Percentiles rank a stretch among this genome's conserved stretches.
Conservation (phyloP, 2,113 vertebrate species). For the Gavia stellata region DNA sequence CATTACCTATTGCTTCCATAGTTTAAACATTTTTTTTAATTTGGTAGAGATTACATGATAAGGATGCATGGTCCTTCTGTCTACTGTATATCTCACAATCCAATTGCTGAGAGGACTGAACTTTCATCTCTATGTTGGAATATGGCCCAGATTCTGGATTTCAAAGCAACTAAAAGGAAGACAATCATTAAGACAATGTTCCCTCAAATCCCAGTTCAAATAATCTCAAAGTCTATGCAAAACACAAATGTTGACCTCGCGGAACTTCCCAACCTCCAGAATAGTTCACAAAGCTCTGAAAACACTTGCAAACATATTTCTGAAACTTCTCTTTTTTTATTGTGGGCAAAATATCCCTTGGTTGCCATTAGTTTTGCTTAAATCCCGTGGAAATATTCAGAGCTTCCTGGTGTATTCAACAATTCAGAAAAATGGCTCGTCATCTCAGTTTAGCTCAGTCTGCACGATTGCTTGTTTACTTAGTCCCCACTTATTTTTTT, state of each 20-base stretch:
- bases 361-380: conserved; percentile 78
- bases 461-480: conserved; percentile 63
- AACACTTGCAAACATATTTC: conserved; percentile 64
- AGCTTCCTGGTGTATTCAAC: conserved; percentile 52
- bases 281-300: conserved; percentile 54
- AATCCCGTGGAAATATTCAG: conserved; percentile 76
- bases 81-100: conserved; percentile 19
- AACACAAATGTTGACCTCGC: conserved; percentile 70
- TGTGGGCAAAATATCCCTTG: conserved; percentile 70
- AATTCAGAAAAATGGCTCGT: conserved; percentile 45
- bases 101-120: conserved; percentile 18
- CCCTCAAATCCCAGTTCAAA: conserved; percentile 75
- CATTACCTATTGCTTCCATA: conserved; percentile 6
- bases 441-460: conserved; percentile 34
- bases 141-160: conserved; percentile 66
- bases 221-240: conserved; percentile 71
- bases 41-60: conserved; percentile 24
- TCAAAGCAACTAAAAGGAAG: conserved; percentile 70
- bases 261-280: conserved; percentile 59
- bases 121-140: conserved; percentile 64
- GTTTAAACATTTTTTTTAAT: conserved; percentile 18
- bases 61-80: neutral
- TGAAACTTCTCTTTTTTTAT: conserved; percentile 42
- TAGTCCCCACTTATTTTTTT: conserved; percentile 71
- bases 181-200: conserved; percentile 72